Base-by-base conservation (phyloP, 1,140 invertebrate genomes). In the Sitodiplosis mosellana region DNA sequence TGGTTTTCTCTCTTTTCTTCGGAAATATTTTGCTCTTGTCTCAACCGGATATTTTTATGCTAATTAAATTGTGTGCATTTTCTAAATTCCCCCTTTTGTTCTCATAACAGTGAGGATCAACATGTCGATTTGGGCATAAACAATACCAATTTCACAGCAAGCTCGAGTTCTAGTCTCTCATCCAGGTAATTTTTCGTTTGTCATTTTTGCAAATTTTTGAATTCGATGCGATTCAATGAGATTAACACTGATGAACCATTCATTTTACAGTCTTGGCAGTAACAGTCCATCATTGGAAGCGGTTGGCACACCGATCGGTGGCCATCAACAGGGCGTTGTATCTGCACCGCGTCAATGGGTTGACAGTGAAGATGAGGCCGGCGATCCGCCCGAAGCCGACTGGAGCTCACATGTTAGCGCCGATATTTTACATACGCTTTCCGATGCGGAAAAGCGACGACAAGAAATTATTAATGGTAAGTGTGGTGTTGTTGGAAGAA, bases 401-500 rank as follows among this genome's bases (percentile, higher is more conserved):
- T 75, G 90, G 81, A 81, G 86, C 50, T 81, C 83, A 53, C 76
- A 77, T 46, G 76, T 96, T 20, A 73, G 85, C 8, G 80, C 82
- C 47, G 87, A 93, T 42, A 72, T 81, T 36, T 66, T 91, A 7
- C 67, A 74, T 15, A 58, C 61, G 18, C 57, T 74, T 27, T 66
- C 65, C 56, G 46, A 62, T 64, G 55, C 61, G 55, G 80, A 89
- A 66, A 83, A 86, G 64, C 96, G 96, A 64, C 73, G 91, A 53
- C 94, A 97, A 68, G 92, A 98, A 71, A 87, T 96, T 59, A 90
- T 97, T 49, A 96, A 97, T 67, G 91, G 91, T 94, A 56, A 64
- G 65, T 52, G 18, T 49, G 27, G 27, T 27, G n/a, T n/a, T n/a
- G n/a, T n/a, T n/a, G n/a, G n/a, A n/a, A n/a, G n/a, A n/a, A n/a